Evolutionary conservation across 1,140 invertebrate species (phyloP).

Genomic region (Holotrichia oblita): DNA sequence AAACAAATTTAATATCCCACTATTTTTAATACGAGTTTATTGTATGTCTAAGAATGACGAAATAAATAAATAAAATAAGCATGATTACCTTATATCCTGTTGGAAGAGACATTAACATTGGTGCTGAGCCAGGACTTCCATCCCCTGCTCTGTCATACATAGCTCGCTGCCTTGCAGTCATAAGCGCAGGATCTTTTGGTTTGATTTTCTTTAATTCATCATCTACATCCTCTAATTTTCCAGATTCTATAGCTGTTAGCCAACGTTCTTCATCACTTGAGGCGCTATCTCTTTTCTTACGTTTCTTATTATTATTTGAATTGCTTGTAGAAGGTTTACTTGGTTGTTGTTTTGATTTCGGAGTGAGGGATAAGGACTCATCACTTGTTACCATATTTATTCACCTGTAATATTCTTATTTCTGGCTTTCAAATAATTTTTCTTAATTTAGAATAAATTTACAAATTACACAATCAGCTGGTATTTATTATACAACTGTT

Average conservation of each 20-base stretch:
- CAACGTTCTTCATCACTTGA: slow-evolving; percentile 93
- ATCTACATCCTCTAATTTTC: slow-evolving; percentile 93
- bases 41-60: too few species aligned
- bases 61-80: slow-evolving; percentile 5
- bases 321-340: slow-evolving; percentile 49
- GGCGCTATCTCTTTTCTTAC: slow-evolving; percentile 76
- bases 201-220: slow-evolving; percentile 95
- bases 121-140: slow-evolving; percentile 71
- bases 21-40: too few species aligned
- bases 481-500: too few species aligned
- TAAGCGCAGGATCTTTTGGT: slow-evolving; percentile 89
- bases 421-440: not conserved
- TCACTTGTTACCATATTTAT: not conserved
- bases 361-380: slow-evolving; percentile 1
- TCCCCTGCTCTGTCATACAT: slow-evolving; percentile 87
- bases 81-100: slow-evolving; percentile 79
- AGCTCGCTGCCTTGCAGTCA: slow-evolving; percentile 93
- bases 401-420: not conserved
- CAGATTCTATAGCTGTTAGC: slow-evolving; percentile 94
- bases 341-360: slow-evolving; percentile 31
- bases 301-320: slow-evolving; percentile 70
- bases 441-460: too few species aligned
- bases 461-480: too few species aligned
- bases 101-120: slow-evolving; percentile 85
- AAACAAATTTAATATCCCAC: not conserved